Evolutionary conservation across 2,113 vertebrate genomes (phyloP).

Genomic region (Festucalex cinctus): DNA sequence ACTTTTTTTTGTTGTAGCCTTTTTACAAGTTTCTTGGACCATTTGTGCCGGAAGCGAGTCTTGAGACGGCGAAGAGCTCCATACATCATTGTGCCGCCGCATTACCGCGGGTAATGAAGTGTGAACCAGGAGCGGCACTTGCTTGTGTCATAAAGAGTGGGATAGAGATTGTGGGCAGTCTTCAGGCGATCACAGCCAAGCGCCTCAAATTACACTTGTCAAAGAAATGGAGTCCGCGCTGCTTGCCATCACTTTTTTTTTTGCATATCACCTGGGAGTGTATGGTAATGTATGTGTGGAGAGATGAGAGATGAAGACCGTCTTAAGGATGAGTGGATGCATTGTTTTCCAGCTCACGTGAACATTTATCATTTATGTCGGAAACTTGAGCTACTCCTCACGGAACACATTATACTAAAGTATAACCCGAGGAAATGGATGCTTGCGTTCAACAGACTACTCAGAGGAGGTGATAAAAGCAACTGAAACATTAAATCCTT

Average conservation of each 20-base stretch:
- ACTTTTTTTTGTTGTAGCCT: conserved; percentile 47
- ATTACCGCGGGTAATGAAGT: conserved; percentile 75
- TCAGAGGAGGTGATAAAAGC: background rate
- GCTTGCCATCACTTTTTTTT: conserved; percentile 16
- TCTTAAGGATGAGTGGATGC: background rate
- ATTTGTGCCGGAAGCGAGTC: conserved; percentile 63
- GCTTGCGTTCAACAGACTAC: background rate
- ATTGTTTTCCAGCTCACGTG: background rate
- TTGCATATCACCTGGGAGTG: conserved; percentile 27
- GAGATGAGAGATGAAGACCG: conserved; percentile 5
- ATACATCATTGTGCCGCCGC: conserved; percentile 71
- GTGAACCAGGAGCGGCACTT: conserved; percentile 67
- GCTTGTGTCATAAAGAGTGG: conserved; percentile 68
- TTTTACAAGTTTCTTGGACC: conserved; percentile 57
- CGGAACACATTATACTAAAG: background rate
- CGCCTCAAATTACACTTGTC: conserved; percentile 54
- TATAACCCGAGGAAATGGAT: background rate
- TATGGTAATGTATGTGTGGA: conserved; percentile 9
- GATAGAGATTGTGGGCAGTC: conserved; percentile 66
- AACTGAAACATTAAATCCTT: background rate
- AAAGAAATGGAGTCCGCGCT: conserved; percentile 23
- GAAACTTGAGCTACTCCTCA: background rate
- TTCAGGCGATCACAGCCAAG: conserved; percentile 59
- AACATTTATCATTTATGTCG: conserved; percentile 6
- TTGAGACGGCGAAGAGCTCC: conserved; percentile 59